A percentile compares a stretch with the other conserved stretches of the same genome.
These are phyloP conservation scores for Pentamera pediparva DNA, from an alignment of 53 echinoderm and acorn worm species.

Conservation along the genomic window DNA sequence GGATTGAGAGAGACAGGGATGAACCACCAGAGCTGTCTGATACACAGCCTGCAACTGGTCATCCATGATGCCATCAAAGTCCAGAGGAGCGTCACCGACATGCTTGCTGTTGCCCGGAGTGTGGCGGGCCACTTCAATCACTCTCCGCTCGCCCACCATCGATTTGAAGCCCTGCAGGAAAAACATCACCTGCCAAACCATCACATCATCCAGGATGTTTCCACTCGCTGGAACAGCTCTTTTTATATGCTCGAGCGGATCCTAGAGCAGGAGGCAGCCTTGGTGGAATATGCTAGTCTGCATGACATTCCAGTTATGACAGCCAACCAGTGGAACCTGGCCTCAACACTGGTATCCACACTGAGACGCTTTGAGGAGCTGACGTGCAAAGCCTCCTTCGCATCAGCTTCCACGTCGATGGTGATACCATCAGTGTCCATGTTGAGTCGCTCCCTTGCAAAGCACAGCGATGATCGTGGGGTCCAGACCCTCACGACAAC, in stretches of 20 bases:
- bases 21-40: conserved; percentile 28
- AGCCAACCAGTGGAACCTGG: conserved; percentile 32
- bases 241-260: conserved; percentile 10
- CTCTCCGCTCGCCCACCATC: conserved; percentile 19
- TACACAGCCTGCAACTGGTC: conserved; percentile 26
- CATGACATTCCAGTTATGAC: conserved; percentile 34
- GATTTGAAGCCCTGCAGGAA: background rate
- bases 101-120: conserved; percentile 12
- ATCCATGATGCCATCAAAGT: conserved; percentile 11
- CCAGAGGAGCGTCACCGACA: conserved; percentile 14
- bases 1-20: background rate
- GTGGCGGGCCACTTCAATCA: conserved; percentile 32
- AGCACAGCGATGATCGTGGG: background rate
- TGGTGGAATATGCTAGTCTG: conserved; percentile 32
- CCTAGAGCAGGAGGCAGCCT: background rate
- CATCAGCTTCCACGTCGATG: background rate
- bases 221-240: conserved; percentile 18
- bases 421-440: conserved; percentile 22
- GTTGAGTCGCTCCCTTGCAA: background rate
- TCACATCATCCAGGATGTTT: conserved; percentile 26
- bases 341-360: conserved; percentile 3
- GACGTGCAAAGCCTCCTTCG: conserved; percentile 3
- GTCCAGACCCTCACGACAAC: background rate
- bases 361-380: conserved; percentile 28
- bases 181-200: conserved; percentile 16